Base-by-base conservation (phyloP, 2,888 invertebrate genomes). In the Protula sp. region DNA sequence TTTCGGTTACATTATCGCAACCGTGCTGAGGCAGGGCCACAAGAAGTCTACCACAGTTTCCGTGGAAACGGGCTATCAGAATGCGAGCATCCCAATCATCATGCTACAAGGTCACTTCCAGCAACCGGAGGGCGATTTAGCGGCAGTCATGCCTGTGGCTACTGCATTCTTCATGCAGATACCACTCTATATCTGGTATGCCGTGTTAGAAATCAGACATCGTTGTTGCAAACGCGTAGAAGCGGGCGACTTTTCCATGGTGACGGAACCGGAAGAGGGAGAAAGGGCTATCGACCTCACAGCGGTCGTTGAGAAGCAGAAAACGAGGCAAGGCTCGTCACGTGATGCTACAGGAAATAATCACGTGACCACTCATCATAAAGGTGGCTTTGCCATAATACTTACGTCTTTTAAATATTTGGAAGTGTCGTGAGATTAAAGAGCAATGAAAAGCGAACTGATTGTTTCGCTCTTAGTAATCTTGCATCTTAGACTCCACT, bases 31-130 rank as follows among this genome's bases (percentile, higher is more conserved):
- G 71, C 82, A 68, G 75, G 78, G 62, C 70, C 81, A 60, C 80
- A 79, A 70, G 76, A 80, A 58, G 74, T 79, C 67, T 5, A 28
- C 27, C 19, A 58, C 59, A 5, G 38, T 58, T n/a, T 45, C 59
- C 14, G 22, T 58, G n/a, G 59, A 58, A 27, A 58, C 59, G n/a
- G 59, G 59, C 4, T 30, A 55, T 24, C 59, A 58, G 50, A 28
- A 55, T 24, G 14, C 55, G 0, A 83, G 83, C 3, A 77, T 84
- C n/a, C 82, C 83, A 5, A 82, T 83, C 50, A 70, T 81, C 3
- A 59, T 81, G 29, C 68, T 81, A 60, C 79, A 67, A 22, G 50
- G 50, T 72, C n/a, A 75, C 3, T 68, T 77, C 3, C 66, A 68
- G 1, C 66, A 69, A 0, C 77, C 77, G 3, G 75, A 75, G 55